phyloP scores from a whole-genome alignment of 2,888 invertebrate genomes.

The Synergus laeviventris region DNA sequence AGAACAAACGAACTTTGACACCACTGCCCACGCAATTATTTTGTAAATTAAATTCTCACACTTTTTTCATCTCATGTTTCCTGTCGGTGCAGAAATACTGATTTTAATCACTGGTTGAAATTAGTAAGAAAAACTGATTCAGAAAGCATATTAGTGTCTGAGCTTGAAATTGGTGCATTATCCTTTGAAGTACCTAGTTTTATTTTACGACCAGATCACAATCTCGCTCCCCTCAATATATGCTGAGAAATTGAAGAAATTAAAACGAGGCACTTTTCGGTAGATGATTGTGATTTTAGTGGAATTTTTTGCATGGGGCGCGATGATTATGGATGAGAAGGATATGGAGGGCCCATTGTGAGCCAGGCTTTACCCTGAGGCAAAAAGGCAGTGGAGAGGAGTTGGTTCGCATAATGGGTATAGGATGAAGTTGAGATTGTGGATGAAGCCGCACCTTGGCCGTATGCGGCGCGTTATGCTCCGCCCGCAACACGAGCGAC shows the following conservation, averaged over 20 bases:
- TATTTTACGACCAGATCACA: neutral
- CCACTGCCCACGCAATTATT: conserved; percentile 38
- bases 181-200: neutral
- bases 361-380: conserved; percentile 60
- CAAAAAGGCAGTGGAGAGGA: conserved; percentile 56
- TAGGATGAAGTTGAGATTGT: conserved; percentile 69
- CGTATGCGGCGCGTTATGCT: conserved; percentile 65
- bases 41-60: conserved; percentile 38
- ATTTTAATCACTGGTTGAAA: neutral
- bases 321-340: conserved; percentile 53
- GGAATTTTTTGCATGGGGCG: conserved; percentile 51
- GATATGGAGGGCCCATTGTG: conserved; percentile 58
- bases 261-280: conserved; percentile 28
- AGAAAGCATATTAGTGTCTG: too few species aligned
- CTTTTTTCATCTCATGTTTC: neutral
- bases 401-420: conserved; percentile 66
- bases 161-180: neutral
- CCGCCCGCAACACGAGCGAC: conserved; percentile 67
- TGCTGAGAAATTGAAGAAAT: conserved; percentile 1
- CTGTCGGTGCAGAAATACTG: neutral
- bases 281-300: conserved; percentile 40
- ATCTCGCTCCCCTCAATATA: neutral
- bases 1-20: conserved; percentile 40
- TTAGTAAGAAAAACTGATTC: neutral
- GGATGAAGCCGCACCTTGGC: conserved; percentile 72